Base-by-base conservation (phyloP, 2,888 invertebrate genomes). In the Ptycholaimellus sp. region DNA sequence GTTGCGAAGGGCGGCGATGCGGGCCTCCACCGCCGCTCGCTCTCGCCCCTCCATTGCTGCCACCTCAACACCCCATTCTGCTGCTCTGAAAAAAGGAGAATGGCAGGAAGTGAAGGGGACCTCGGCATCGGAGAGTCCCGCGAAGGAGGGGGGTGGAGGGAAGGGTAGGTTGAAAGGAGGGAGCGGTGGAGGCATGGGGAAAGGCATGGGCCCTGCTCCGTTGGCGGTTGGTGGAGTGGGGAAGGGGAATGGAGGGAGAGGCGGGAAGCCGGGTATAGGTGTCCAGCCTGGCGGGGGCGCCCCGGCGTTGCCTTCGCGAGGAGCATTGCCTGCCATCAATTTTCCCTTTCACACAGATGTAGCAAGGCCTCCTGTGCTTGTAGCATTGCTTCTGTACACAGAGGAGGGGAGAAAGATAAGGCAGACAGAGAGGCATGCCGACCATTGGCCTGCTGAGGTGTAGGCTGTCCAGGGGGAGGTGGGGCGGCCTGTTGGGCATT, bases 21-120 rank as follows among this genome's bases (percentile, higher is more conserved):
- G 69, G 4, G 83, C 82, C 59, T 90, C 83, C 25, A 93, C 71
- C 49, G 81, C 76, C 46, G 72, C 70, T 42, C 90, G 69, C 51
- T 81, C 74, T 46, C 70, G 72, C 22, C 85, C 85, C 61, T 96
- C 96, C 73, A 96, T 71, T 14, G 71, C 68, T 40, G 70, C 67
- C 37, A 96, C 66, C 55, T n/a, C n/a, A n/a, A n/a, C n/a, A n/a
- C n/a, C n/a, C n/a, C n/a, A n/a, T n/a, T n/a, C n/a, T n/a, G n/a
- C n/a, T n/a, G n/a, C n/a, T n/a, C n/a, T n/a, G n/a, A n/a, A n/a
- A n/a, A n/a, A n/a, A n/a, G n/a, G n/a, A n/a, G n/a, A n/a, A n/a
- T n/a, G n/a, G n/a, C n/a, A n/a, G n/a, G n/a, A n/a, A n/a, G n/a
- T n/a, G n/a, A n/a, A n/a, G n/a, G n/a, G n/a, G n/a, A n/a, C n/a